Conservation (phyloP, 2,888 invertebrate genomes). For the Drosophila anomelani region DNA sequence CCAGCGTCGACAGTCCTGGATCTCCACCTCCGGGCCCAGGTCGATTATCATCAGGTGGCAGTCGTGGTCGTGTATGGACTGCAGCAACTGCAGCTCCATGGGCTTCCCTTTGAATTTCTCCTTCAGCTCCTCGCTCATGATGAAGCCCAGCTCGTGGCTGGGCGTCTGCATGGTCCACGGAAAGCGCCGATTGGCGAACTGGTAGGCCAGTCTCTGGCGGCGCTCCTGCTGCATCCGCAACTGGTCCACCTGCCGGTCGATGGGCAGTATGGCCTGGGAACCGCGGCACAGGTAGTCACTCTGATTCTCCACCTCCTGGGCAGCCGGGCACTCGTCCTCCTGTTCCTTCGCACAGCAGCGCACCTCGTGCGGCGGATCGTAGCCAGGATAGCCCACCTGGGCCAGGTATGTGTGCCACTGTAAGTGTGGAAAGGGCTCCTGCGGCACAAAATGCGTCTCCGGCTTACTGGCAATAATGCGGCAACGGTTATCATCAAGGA, state of each 20-base stretch:
- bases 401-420: constrained; percentile 70
- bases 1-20: constrained; percentile 72
- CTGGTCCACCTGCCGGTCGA: constrained; percentile 50
- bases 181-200: constrained; percentile 71
- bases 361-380: constrained; percentile 58
- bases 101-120: constrained; percentile 43
- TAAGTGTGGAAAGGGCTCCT: constrained; percentile 57
- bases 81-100: constrained; percentile 65
- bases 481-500: constrained; percentile 72
- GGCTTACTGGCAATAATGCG: constrained; percentile 53
- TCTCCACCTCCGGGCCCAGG: constrained; percentile 58
- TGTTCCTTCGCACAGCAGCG: constrained; percentile 39
- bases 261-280: constrained; percentile 42
- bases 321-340: constrained; percentile 30
- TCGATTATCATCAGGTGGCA: constrained; percentile 77
- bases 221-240: constrained; percentile 45
- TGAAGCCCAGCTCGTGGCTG: constrained; percentile 49
- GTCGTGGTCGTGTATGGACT: constrained; percentile 57
- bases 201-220: constrained; percentile 68
- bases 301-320: constrained; percentile 20
- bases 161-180: constrained; percentile 73
- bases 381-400: constrained; percentile 59
- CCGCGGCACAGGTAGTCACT: constrained; percentile 18
- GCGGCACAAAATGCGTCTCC: constrained; percentile 61
- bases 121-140: constrained; percentile 50